Percentiles rank a stretch among this genome's conserved stretches.
Evolutionary conservation across 2,113 vertebrate genomes (phyloP).

Genomic region (Scortum barcoo): DNA sequence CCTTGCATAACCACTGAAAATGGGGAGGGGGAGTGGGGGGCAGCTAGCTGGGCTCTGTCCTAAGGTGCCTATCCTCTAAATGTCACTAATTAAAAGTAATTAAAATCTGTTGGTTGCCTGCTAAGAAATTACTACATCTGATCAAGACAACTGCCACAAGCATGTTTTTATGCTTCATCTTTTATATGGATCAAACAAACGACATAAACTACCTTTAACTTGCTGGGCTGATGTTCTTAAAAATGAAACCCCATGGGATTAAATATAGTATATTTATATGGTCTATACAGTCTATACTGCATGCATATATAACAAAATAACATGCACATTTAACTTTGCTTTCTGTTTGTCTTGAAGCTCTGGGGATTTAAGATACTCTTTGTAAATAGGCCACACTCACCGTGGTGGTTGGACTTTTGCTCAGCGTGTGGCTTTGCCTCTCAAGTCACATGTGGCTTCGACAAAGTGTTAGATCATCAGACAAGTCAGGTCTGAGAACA

Average conservation of each 20-base stretch:
- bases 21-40: no score
- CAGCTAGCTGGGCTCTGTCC: neutral
- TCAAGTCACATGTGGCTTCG: slow-evolving; percentile 8
- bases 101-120: neutral
- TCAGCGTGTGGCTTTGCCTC: slow-evolving; percentile 46
- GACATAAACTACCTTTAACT: neutral
- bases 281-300: no score
- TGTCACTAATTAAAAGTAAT: neutral
- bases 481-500: slow-evolving; percentile 16
- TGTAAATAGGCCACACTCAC: slow-evolving; percentile 31
- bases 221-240: neutral
- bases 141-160: no score
- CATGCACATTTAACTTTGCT: neutral
- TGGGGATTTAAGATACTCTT: slow-evolving; percentile 3
- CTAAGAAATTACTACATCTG: neutral
- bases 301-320: neutral
- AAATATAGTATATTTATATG: neutral
- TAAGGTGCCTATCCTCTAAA: neutral
- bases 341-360: neutral
- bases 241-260: neutral
- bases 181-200: neutral
- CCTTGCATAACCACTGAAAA: slow-evolving; percentile 1
- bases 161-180: neutral
- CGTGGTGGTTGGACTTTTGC: slow-evolving; percentile 19
- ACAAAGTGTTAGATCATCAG: neutral